phyloP scores from a whole-genome alignment of 2,113 vertebrate genomes.

The Melospiza georgiana region DNA sequence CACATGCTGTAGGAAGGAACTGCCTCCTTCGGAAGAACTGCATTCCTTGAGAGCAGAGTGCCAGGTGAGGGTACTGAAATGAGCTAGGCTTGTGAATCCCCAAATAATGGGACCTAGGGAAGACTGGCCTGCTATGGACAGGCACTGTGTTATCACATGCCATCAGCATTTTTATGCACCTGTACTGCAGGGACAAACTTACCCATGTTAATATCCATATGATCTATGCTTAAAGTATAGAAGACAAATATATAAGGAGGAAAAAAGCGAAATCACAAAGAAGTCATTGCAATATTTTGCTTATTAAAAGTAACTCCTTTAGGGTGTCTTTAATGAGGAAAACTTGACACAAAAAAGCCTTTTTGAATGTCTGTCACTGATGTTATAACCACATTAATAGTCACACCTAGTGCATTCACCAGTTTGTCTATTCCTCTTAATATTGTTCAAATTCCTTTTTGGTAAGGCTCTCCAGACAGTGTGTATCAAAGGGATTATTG shows the following conservation, averaged over 20 bases:
- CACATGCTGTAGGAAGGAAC: background rate
- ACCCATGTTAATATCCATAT: background rate
- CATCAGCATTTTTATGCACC: background rate
- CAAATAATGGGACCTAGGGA: background rate
- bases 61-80: background rate
- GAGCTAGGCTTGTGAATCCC: background rate
- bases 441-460: constrained; percentile 36
- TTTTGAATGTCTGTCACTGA: background rate
- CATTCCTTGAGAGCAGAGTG: background rate
- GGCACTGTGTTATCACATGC: background rate
- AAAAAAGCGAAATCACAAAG: background rate
- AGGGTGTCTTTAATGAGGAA: background rate
- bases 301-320: background rate
- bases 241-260: background rate
- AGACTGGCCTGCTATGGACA: background rate
- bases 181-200: background rate
- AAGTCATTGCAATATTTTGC: background rate
- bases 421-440: constrained; percentile 22
- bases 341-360: background rate
- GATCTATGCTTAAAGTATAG: background rate
- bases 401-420: background rate
- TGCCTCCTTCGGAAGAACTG: background rate
- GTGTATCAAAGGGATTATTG: constrained; percentile 62
- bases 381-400: background rate
- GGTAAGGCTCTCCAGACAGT: constrained; percentile 42